These are phyloP conservation scores for Seira sanloemensis DNA, from an alignment of 2,888 invertebrate species.

Conservation along the genomic window DNA sequence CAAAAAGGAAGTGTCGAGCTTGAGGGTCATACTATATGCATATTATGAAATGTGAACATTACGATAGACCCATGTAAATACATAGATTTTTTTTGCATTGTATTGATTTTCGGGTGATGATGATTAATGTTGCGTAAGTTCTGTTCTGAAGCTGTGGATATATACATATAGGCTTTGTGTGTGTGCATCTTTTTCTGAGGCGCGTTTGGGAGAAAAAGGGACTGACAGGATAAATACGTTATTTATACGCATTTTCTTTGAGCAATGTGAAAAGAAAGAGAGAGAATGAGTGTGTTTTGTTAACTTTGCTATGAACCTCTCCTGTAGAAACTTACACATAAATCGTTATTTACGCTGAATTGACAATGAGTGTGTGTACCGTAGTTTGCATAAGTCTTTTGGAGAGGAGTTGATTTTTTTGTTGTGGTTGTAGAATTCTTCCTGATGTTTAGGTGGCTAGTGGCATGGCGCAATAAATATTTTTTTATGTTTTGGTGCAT, in stretches of 20 bases:
- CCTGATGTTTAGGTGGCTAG: background rate
- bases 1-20: background rate
- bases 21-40: background rate
- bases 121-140: conserved; percentile 56
- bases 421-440: background rate
- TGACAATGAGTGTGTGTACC: conserved; percentile 23
- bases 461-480: conserved; percentile 43
- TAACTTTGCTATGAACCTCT: too few species aligned
- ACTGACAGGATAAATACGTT: conserved; percentile 60
- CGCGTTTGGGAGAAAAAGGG: too few species aligned
- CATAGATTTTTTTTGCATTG: conserved; percentile 37
- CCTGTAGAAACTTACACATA: too few species aligned
- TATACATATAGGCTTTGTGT: too few species aligned
- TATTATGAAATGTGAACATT: too few species aligned
- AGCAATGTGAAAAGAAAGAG: too few species aligned
- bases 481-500: conserved; percentile 42
- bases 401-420: background rate
- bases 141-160: too few species aligned
- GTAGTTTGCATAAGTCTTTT: conserved; percentile 19
- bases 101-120: conserved; percentile 54
- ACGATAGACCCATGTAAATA: too few species aligned
- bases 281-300: too few species aligned
- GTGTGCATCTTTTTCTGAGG: too few species aligned
- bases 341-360: conserved; percentile 48
- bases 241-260: conserved; percentile 52